Evolutionary conservation across 2,888 invertebrate genomes (phyloP), one percentile per base, ranked within the genome.

Genomic region (Rhodophaea formosa): DNA sequence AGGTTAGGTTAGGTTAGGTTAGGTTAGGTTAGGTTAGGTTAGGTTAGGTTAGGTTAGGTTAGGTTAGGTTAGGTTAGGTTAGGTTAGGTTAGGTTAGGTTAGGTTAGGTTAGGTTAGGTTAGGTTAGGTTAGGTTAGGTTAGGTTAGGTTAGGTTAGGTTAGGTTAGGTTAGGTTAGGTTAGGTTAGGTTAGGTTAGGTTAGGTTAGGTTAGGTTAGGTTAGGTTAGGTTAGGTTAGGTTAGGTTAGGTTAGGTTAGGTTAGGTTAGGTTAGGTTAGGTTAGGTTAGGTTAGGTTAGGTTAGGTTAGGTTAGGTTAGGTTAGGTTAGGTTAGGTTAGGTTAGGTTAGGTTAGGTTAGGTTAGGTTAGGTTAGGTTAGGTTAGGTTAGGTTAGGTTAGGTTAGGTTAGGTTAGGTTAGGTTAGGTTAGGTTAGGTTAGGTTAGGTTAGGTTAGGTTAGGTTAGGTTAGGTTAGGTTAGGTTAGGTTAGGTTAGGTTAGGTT

Each of bases 351-450:
- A 55, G 58, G 58, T 59, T 59, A 59, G 58, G 58, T 59, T 59
- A 55, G 58, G 58, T n/a, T 14, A 14, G 58, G 58, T 59, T 59
- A 59, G 58, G 58, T 59, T 59, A 54, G 58, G 58, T 54, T 51
- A 54, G 60, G 54, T 58, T 53, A 58, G 53, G 53, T 58, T 58
- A 53, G 58, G 56, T 54, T 54, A 49, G 56, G 56, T 56, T 56
- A 49, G 56, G 54, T 42, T 63, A 61, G 63, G 63, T 61, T 61
- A 61, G 63, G 63, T 63, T 63, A 61, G 63, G 63, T 60, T 61
- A 60, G 63, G 63, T 61, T 61, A 59, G 63, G 62, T 62, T 59
- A 57, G 58, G 62, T 61, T 59, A 62, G 62, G 62, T 59, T 60
- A 59, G 62, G 62, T 62, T 62, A 62, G 62, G 62, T 62, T 62